A percentile compares a stretch with the other conserved stretches of the same genome.
Conservation (phyloP, 2,797 vertebrate genomes). For the Labeo calbasu region DNA sequence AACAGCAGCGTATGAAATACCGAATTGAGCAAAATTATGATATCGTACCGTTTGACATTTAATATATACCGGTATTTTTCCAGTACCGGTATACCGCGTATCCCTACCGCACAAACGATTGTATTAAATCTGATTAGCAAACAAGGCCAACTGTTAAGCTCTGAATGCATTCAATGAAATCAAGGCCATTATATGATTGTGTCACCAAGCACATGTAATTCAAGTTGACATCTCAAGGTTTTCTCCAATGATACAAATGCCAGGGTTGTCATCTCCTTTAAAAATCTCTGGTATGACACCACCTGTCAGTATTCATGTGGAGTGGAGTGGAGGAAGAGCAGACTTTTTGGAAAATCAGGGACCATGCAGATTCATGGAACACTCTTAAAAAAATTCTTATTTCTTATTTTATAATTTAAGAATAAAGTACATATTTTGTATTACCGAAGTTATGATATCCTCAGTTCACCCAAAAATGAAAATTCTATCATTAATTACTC, state of each 20-base stretch:
- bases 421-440: background rate
- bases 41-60: background rate
- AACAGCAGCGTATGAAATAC: background rate
- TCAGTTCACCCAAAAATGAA: no score
- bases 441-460: background rate
- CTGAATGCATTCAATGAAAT: background rate
- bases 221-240: background rate
- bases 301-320: background rate
- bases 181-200: background rate
- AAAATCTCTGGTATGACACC: background rate
- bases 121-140: background rate
- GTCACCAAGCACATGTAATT: background rate
- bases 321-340: background rate
- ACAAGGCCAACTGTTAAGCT: background rate
- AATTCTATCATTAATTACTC: no score
- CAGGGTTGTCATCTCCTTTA: conserved; percentile 8
- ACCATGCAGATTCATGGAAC: background rate
- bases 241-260: conserved; percentile 13
- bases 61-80: background rate
- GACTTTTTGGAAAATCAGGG: background rate
- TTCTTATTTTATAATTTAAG: background rate
- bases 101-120: background rate
- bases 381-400: background rate
- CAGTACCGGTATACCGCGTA: background rate
- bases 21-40: background rate